Evolutionary conservation across 2,797 vertebrate genomes (phyloP).

Genomic region (Aplochiton taeniatus): DNA sequence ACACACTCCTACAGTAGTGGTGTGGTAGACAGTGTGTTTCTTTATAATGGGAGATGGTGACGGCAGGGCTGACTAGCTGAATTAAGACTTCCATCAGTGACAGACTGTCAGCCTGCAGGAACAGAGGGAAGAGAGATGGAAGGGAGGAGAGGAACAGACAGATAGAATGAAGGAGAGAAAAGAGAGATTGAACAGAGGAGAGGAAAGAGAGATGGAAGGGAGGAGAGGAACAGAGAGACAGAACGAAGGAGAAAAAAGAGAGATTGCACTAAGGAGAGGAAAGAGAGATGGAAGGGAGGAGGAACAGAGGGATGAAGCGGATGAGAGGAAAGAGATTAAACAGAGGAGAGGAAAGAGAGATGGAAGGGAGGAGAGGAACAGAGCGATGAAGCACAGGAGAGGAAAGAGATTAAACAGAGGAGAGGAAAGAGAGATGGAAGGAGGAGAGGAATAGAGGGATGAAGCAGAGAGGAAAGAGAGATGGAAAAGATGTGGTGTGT

Average conservation of each 20-base stretch:
- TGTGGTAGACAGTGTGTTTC: slow-evolving; percentile 42
- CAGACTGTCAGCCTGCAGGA: slow-evolving; percentile 51
- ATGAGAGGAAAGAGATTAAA: neutral
- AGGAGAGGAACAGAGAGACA: slow-evolving; percentile 8
- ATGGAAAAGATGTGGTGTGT: slow-evolving; percentile 15
- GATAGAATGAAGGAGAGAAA: slow-evolving; percentile 6
- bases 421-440: neutral
- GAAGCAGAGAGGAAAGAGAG: slow-evolving; percentile 18
- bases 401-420: slow-evolving; percentile 23
- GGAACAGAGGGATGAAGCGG: too few species aligned
- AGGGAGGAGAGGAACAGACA: slow-evolving; percentile 6
- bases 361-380: slow-evolving; percentile 10
- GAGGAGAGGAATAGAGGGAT: slow-evolving; percentile 9
- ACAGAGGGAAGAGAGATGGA: neutral
- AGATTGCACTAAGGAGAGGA: slow-evolving; percentile 23
- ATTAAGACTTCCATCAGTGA: slow-evolving; percentile 62
- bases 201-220: slow-evolving; percentile 15
- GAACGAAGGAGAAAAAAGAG: neutral
- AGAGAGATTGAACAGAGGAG: neutral
- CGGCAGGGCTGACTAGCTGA: slow-evolving; percentile 65
- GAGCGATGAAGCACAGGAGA: neutral
- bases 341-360: slow-evolving; percentile 38
- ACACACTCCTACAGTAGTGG: neutral
- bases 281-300: neutral
- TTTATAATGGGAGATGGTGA: slow-evolving; percentile 63